Percentiles rank a stretch among this genome's conserved stretches.
These are phyloP conservation scores for Heterodera filipjevi DNA, from an alignment of 2,888 invertebrate genomes.

Conservation along the genomic window DNA sequence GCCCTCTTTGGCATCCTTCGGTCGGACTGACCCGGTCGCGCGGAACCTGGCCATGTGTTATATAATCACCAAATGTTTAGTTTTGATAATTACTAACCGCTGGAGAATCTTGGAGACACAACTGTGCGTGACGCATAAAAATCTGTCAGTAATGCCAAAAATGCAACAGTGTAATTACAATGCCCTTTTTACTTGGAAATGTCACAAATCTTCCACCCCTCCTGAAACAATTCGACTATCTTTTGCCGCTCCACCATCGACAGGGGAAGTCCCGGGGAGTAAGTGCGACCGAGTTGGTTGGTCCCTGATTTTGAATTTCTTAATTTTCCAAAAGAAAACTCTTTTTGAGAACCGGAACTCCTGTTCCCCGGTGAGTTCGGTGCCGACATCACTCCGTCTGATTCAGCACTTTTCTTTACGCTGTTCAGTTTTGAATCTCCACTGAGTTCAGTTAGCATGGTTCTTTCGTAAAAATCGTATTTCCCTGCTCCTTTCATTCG, in stretches of 20 bases:
- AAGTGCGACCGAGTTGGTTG: conserved; percentile 63
- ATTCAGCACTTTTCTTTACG: neutral
- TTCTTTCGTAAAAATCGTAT: neutral
- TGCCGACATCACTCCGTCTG: neutral
- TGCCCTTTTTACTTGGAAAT: conserved; percentile 51
- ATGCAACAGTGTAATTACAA: neutral
- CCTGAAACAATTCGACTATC: conserved; percentile 58
- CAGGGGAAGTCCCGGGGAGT: conserved; percentile 61
- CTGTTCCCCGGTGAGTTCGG: conserved; percentile 13
- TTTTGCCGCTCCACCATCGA: conserved; percentile 61
- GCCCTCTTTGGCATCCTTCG: conserved; percentile 64
- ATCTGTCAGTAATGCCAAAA: conserved; percentile 19
- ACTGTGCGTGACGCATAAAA: conserved; percentile 61
- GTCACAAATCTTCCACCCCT: conserved; percentile 64
- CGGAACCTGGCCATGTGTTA: conserved; percentile 50
- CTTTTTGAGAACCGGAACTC: conserved; percentile 14
- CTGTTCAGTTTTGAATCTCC: neutral
- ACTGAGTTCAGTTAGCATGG: neutral
- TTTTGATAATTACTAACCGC: too few relatives aligned
- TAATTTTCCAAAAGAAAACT: neutral
- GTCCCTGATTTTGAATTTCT: conserved; percentile 43
- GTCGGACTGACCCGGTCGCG: conserved; percentile 61
- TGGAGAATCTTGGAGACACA: conserved; percentile 64
- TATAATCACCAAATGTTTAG: too few relatives aligned
- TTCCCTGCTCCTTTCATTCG: neutral